Evolutionary conservation across 2,888 invertebrate species (phyloP).

Genomic region (Chironomus riparius): DNA sequence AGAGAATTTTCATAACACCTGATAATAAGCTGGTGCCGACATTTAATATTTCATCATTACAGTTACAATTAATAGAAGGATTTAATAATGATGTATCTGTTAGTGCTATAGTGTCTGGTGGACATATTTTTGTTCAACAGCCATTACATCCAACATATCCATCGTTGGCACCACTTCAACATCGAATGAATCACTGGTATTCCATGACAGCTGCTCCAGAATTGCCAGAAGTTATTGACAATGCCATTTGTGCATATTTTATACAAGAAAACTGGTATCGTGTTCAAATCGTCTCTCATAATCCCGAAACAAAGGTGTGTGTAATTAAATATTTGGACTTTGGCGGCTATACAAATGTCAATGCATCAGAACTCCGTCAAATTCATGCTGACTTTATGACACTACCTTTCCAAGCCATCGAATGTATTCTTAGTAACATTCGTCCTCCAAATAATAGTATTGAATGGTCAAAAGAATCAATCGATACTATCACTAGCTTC

Average conservation of each 20-base stretch:
- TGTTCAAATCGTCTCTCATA: constrained; percentile 65
- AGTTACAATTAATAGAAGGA: constrained; percentile 81
- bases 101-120: constrained; percentile 75
- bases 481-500: constrained; percentile 65
- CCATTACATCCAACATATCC: constrained; percentile 91
- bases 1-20: constrained; percentile 38
- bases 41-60: constrained; percentile 39
- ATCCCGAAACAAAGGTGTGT: constrained; percentile 60
- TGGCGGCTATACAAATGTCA: constrained; percentile 81
- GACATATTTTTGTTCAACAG: constrained; percentile 90
- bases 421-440: constrained; percentile 86
- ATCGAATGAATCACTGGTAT: constrained; percentile 76
- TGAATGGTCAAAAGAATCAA: constrained; percentile 70
- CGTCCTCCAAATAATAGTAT: constrained; percentile 57
- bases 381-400: constrained; percentile 89
- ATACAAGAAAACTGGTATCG: constrained; percentile 78
- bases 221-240: constrained; percentile 64
- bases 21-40: constrained; percentile 32
- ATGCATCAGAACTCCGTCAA: constrained; percentile 71
- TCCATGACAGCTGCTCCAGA: constrained; percentile 66
- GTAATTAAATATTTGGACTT: constrained; percentile 88
- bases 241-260: constrained; percentile 78
- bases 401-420: constrained; percentile 94
- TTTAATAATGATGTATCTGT: constrained; percentile 89
- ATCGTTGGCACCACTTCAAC: constrained; percentile 68